Conservation (phyloP, 2,113 vertebrate genomes). For the Bos javanicus region DNA sequence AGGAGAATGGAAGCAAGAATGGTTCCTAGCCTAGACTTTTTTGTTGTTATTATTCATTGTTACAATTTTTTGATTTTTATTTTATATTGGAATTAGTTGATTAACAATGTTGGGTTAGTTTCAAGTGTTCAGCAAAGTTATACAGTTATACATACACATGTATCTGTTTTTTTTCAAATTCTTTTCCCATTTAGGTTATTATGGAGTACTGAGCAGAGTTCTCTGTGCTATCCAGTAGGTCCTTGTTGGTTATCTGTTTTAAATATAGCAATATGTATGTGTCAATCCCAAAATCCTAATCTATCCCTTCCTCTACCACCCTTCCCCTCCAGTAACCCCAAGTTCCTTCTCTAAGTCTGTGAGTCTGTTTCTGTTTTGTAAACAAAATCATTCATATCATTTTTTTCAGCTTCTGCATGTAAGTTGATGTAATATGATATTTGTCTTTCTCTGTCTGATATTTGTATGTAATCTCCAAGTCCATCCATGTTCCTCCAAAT, state of each 20-base stretch:
- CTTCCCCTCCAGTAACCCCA: not conserved
- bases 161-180: not conserved
- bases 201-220: not conserved
- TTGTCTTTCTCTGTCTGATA: not conserved
- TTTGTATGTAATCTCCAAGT: not conserved
- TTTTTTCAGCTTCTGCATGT: not conserved
- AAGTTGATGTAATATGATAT: not conserved
- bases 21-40: not conserved
- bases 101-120: not conserved
- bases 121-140: not conserved
- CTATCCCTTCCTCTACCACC: not conserved
- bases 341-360: not conserved
- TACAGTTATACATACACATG: not conserved
- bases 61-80: not conserved
- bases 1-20: not conserved
- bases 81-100: not conserved
- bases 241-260: not conserved
- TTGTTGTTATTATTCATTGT: not conserved
- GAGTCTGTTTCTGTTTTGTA: not conserved
- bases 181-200: not conserved
- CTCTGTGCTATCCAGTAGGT: not conserved
- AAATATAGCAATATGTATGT: not conserved
- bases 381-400: fast-evolving
- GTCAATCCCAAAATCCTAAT: not conserved
- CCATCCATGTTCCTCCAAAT: not conserved